Percentiles rank a stretch among this genome's conserved stretches.
Conservation (phyloP, 2,797 vertebrate species). For the Darevskia mixta region DNA sequence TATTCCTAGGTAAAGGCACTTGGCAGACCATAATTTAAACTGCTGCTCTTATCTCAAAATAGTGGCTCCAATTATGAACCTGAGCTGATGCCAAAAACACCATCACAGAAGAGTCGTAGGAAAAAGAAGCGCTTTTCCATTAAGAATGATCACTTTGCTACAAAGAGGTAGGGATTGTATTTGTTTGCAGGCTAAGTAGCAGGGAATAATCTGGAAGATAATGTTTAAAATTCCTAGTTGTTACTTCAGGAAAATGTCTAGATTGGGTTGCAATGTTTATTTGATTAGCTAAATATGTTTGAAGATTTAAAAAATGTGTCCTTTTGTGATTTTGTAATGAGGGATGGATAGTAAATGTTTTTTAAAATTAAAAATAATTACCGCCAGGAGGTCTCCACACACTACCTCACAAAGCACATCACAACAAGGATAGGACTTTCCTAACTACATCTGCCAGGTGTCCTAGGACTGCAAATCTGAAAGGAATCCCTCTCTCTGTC, state of each 20-base stretch:
- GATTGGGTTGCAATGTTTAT: background rate
- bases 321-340: too few relatives aligned
- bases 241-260: background rate
- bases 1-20: background rate
- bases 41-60: background rate
- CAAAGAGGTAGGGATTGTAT: conserved; percentile 67
- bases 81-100: conserved; percentile 92
- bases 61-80: conserved; percentile 91
- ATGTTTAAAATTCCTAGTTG: background rate
- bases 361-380: too few relatives aligned
- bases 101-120: conserved; percentile 90
- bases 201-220: too few relatives aligned
- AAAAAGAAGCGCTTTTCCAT: conserved; percentile 82
- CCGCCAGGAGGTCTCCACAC: too few relatives aligned
- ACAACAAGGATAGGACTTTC: background rate
- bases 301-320: background rate
- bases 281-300: background rate
- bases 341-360: too few relatives aligned
- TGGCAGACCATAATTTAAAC: background rate
- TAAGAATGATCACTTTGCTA: conserved; percentile 75
- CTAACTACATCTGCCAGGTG: background rate
- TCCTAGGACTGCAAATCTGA: background rate
- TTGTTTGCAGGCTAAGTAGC: too few relatives aligned
- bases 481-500: background rate
- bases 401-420: background rate